A percentile compares a stretch with the other conserved stretches of the same genome.
phyloP scores from a whole-genome alignment of 1,140 invertebrate genomes.

The Protaetia brevitarsis region DNA sequence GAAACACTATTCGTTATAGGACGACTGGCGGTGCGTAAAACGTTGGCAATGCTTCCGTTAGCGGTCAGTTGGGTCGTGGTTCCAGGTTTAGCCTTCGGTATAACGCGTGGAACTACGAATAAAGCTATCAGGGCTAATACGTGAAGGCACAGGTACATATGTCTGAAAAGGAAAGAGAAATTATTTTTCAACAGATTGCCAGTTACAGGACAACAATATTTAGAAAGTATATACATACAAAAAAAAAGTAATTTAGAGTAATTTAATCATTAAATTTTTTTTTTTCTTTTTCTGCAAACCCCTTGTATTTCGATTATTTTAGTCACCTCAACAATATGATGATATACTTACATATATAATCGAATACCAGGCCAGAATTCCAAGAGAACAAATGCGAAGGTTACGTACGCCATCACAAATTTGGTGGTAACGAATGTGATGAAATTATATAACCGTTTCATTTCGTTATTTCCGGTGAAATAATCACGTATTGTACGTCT shows the following conservation, averaged over 20 bases:
- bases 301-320: too few relatives aligned
- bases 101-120: constrained; percentile 44
- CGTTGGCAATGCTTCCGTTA: background rate
- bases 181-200: background rate
- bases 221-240: too few relatives aligned
- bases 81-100: constrained; percentile 33
- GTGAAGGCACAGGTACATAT: constrained; percentile 54
- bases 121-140: constrained; percentile 46
- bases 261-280: too few relatives aligned
- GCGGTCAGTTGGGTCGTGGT: background rate
- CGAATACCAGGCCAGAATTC: constrained; percentile 59
- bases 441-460: constrained; percentile 73
- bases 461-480: constrained; percentile 63
- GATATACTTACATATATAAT: constrained; percentile 39
- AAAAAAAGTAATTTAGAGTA: too few relatives aligned
- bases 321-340: background rate
- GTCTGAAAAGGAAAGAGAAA: constrained; percentile 40
- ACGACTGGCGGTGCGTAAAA: constrained; percentile 22
- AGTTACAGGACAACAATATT: too few relatives aligned
- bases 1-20: constrained; percentile 34
- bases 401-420: constrained; percentile 79
- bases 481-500: constrained; percentile 70
- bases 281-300: too few relatives aligned
- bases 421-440: constrained; percentile 76
- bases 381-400: constrained; percentile 85